phyloP scores from a whole-genome alignment of 2,888 invertebrate species.

The Nesidiocoris tenuis region DNA sequence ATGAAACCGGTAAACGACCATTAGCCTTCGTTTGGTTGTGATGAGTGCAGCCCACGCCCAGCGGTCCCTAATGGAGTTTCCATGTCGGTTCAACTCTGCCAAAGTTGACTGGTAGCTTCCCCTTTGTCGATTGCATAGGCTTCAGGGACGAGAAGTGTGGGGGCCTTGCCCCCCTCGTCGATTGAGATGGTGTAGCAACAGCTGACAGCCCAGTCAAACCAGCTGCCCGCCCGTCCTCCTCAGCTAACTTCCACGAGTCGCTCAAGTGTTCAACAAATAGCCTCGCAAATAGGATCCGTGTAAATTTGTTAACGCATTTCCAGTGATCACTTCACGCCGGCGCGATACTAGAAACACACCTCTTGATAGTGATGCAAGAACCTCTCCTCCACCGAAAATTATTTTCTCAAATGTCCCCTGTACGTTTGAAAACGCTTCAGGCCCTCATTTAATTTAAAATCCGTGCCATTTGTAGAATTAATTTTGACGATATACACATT shows the following conservation, averaged over 20 bases:
- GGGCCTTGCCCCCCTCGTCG: neutral
- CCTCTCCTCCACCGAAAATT: too few species aligned
- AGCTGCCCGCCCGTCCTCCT: neutral
- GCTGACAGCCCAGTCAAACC: neutral
- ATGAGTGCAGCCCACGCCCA: neutral
- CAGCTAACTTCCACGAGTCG: neutral
- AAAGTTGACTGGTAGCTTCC: neutral
- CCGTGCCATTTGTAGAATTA: too few species aligned
- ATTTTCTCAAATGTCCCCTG: too few species aligned
- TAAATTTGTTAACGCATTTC: constrained; percentile 28
- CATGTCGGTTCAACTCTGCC: constrained; percentile 13
- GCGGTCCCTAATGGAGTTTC: constrained; percentile 13
- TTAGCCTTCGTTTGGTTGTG: constrained; percentile 12
- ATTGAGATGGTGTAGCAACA: neutral
- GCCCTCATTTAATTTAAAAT: too few species aligned
- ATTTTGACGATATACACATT: too few species aligned
- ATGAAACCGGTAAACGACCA: constrained; percentile 15
- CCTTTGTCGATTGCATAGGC: neutral
- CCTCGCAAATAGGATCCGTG: constrained; percentile 22
- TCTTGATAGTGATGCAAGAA: too few species aligned
- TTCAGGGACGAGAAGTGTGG: neutral
- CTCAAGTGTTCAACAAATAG: constrained; percentile 18
- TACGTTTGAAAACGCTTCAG: too few species aligned
- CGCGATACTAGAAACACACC: too few species aligned
- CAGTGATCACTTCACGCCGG: neutral